These are phyloP conservation scores for Dromaius novaehollandiae DNA, from an alignment of 2,113 vertebrate species.

Conservation along the genomic window DNA sequence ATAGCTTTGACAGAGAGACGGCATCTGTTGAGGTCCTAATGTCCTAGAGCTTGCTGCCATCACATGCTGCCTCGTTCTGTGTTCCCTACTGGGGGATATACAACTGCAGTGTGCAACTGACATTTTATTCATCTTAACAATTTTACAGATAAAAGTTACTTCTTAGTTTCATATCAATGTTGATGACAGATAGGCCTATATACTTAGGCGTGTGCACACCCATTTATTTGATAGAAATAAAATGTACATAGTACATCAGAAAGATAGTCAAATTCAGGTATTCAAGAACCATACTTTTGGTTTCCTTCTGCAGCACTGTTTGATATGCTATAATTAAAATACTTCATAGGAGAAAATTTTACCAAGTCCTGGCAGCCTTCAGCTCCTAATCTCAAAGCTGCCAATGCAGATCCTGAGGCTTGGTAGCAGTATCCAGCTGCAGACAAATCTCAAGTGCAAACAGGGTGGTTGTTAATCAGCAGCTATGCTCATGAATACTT, in stretches of 20 bases:
- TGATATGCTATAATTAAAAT: neutral
- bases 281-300: neutral
- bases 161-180: neutral
- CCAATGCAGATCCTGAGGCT: neutral
- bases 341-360: neutral
- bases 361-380: neutral
- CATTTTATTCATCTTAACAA: neutral
- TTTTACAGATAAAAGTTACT: neutral
- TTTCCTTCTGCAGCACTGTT: neutral
- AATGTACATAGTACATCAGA: neutral
- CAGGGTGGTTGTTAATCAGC: neutral
- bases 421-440: neutral
- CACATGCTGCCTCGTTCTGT: neutral
- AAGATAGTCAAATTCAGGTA: neutral
- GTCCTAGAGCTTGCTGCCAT: constrained; percentile 10
- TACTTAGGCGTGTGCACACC: neutral
- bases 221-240: neutral
- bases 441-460: neutral
- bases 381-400: constrained; percentile 3
- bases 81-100: neutral
- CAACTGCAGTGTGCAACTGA: neutral
- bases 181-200: neutral
- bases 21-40: constrained; percentile 23
- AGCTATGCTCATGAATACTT: neutral
- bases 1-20: constrained; percentile 1